Evolutionary conservation across 2,113 vertebrate species (phyloP).

Genomic region (Trematomus loennbergii): DNA sequence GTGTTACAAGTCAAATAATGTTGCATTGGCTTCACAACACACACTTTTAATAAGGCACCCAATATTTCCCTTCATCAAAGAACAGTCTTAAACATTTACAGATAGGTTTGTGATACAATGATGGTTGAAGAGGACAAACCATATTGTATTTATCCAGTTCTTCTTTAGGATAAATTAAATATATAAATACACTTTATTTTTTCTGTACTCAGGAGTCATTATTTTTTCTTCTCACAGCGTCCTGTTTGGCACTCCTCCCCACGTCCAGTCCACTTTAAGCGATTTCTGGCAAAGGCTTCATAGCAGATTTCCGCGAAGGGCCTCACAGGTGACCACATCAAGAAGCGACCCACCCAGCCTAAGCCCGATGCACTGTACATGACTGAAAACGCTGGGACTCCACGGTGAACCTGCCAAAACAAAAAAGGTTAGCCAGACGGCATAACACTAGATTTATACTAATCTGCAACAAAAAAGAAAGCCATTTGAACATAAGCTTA

Average conservation of each 20-base stretch:
- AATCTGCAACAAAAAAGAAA: neutral
- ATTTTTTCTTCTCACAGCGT: conserved; percentile 70
- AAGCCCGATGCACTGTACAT: conserved; percentile 79
- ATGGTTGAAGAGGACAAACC: neutral
- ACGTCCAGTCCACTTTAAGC: conserved; percentile 78
- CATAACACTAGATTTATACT: neutral
- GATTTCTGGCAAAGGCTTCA: conserved; percentile 75
- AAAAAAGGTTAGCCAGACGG: neutral
- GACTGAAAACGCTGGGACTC: conserved; percentile 75
- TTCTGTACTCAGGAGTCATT: conserved; percentile 7
- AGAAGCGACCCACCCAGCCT: conserved; percentile 68
- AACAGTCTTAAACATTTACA: neutral
- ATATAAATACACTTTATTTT: neutral
- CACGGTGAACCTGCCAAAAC: conserved; percentile 69
- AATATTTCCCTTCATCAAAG: neutral
- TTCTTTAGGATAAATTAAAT: neutral
- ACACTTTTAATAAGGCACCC: neutral
- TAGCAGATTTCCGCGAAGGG: conserved; percentile 75
- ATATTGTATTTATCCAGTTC: neutral
- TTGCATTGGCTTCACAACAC: neutral
- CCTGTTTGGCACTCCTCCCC: conserved; percentile 62
- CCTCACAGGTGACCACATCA: conserved; percentile 72
- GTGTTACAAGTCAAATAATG: neutral
- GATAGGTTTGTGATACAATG: neutral
- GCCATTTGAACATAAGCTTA: neutral